phyloP scores from a whole-genome alignment of 2,113 vertebrate species.

The Oostethus manadensis region DNA sequence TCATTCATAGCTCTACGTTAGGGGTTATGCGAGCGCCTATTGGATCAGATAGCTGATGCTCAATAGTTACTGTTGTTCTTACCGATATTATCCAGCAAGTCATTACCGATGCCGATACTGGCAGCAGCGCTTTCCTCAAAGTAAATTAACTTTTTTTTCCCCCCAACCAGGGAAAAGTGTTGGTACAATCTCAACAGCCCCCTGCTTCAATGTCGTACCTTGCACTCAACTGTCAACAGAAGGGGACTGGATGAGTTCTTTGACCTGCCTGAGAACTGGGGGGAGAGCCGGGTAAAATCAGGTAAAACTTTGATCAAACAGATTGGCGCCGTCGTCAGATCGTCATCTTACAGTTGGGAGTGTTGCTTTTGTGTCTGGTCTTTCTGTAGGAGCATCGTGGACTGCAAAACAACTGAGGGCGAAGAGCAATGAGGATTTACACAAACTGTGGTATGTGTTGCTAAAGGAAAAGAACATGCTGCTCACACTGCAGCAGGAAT shows the following conservation, averaged over 20 bases:
- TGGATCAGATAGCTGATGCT: no score
- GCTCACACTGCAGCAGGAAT: conserved; percentile 87
- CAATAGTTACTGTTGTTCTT: no score
- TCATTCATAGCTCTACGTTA: background rate
- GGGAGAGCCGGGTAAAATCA: conserved; percentile 84
- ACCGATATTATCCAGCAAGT: no score
- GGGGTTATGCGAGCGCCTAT: no score
- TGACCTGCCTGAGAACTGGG: conserved; percentile 89
- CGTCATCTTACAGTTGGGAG: no score
- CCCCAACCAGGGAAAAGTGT: conserved; percentile 26
- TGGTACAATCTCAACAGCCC: conserved; percentile 12
- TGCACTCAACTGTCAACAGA: conserved; percentile 76
- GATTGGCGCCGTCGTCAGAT: no score
- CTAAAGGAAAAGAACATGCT: conserved; percentile 97
- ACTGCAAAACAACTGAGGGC: conserved; percentile 82
- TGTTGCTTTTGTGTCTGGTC: background rate
- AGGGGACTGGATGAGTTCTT: conserved; percentile 90
- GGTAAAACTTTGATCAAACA: no score
- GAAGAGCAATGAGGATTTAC: conserved; percentile 93
- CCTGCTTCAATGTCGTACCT: conserved; percentile 47
- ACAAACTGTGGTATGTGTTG: conserved; percentile 97
- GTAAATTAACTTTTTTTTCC: background rate
- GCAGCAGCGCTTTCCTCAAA: no score
- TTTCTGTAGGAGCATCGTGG: conserved; percentile 83
- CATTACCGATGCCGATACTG: no score